Conservation (phyloP, 1,140 invertebrate genomes). For the Polypedilum pembai region DNA sequence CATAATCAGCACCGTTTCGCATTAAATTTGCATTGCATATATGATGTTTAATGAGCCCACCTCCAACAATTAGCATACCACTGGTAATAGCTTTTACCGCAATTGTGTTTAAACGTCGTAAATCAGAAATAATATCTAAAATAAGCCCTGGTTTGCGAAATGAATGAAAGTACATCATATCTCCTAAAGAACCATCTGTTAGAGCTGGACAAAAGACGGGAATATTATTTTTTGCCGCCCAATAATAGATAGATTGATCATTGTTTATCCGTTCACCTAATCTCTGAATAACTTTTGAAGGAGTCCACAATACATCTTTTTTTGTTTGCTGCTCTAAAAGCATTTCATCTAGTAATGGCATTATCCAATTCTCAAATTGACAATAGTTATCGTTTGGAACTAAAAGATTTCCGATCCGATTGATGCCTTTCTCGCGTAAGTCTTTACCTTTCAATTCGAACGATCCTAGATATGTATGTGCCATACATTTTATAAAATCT, state of each 20-base stretch:
- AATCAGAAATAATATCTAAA: slow-evolving; percentile 90
- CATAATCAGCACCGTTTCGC: slow-evolving; percentile 97
- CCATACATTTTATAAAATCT: slow-evolving; percentile 97
- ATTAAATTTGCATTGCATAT: slow-evolving; percentile 97
- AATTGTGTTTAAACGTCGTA: slow-evolving; percentile 84
- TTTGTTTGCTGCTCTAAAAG: slow-evolving; percentile 72
- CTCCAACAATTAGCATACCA: slow-evolving; percentile 96
- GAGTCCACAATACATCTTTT: slow-evolving; percentile 77
- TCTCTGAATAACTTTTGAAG: slow-evolving; percentile 75
- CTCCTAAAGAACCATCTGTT: slow-evolving; percentile 96
- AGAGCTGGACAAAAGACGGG: slow-evolving; percentile 96
- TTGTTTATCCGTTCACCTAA: slow-evolving; percentile 89
- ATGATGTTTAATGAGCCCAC: slow-evolving; percentile 97
- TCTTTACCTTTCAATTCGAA: slow-evolving; percentile 74
- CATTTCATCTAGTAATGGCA: slow-evolving; percentile 89
- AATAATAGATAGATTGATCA: slow-evolving; percentile 91
- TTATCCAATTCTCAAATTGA: slow-evolving; percentile 96
- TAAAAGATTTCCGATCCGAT: slow-evolving; percentile 94
- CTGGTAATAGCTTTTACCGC: slow-evolving; percentile 88
- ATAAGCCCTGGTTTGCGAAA: slow-evolving; percentile 86
- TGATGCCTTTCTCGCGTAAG: slow-evolving; percentile 82
- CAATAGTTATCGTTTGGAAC: slow-evolving; percentile 99
- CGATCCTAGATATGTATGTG: slow-evolving; percentile 81
- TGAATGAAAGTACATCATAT: slow-evolving; percentile 99
- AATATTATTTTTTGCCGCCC: slow-evolving; percentile 96